Base-by-base conservation (phyloP, 2,888 invertebrate species). In the Ochropleura leucogaster region DNA sequence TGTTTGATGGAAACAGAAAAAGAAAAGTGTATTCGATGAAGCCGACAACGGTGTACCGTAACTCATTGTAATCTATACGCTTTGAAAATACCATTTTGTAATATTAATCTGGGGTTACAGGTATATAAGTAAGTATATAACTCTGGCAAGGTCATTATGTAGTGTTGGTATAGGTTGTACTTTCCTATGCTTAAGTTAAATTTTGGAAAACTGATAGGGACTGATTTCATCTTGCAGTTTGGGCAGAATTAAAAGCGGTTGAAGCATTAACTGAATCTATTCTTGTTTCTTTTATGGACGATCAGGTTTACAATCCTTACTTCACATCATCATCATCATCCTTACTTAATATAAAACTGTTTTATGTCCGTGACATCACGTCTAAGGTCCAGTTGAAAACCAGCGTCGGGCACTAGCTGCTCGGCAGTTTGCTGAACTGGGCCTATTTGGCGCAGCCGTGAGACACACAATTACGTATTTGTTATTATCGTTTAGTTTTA, bases 1-100 rank as follows among this genome's bases (percentile, higher is more conserved):
- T 67, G 72, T 72, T 77, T 79, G 75, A 85, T 85, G 80, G 74
- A 85, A 80, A 80, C 85, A 74, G 69, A 73, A 77, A 82, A 77
- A 76, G 80, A 72, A 77, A 83, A 79, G 68, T 79, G 83, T 81
- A 81, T 83, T 84, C 68, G 69, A 67, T 73, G 53, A 65, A 77
- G 72, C 55, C 60, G 51, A 64, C 71, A 30, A 71, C 63, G 59
- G 20, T 42, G 77, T 42, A 70, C 67, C 84, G 66, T 72, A 77
- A 77, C 83, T 62, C 67, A 80, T 69, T 84, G 84, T 72, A 84
- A 80, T 82, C 68, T 76, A 64, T 51, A 84, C 76, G 82, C 72
- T 76, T 80, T 84, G 69, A 55, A 67, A 75, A 80, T 76, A 80
- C 67, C 72, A 80, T 72, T 80, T 76, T 80, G 81, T 82, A 70